Evolutionary conservation across 2,113 vertebrate species (phyloP).

Genomic region (Pseudorasbora parva): DNA sequence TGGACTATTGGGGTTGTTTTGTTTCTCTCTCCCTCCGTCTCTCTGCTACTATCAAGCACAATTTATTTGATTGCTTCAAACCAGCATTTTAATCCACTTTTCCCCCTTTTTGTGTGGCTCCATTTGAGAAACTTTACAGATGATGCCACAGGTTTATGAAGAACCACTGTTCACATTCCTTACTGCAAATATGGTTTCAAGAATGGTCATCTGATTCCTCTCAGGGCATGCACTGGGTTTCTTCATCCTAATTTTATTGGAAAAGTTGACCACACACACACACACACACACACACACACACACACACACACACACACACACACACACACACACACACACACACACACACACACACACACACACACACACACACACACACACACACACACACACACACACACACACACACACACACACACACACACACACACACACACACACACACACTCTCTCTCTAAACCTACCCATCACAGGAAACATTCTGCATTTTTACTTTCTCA

Average conservation of each 20-base stretch:
- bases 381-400: too few relatives aligned
- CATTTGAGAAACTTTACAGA: neutral
- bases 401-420: too few relatives aligned
- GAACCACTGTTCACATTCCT: slow-evolving; percentile 33
- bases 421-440: too few relatives aligned
- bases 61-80: neutral
- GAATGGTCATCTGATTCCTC: slow-evolving; percentile 12
- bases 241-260: slow-evolving; percentile 30
- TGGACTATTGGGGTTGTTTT: neutral
- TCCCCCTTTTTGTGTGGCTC: neutral
- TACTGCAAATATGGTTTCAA: slow-evolving; percentile 36
- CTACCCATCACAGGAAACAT: too few relatives aligned
- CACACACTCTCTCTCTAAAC: too few relatives aligned
- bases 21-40: too few relatives aligned
- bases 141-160: slow-evolving; percentile 16
- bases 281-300: neutral
- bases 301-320: neutral
- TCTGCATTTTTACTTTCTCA: too few relatives aligned
- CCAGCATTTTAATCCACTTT: neutral
- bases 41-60: neutral
- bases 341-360: neutral
- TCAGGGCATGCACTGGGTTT: slow-evolving; percentile 23
- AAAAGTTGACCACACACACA: neutral
- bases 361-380: neutral
- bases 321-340: neutral